Evolutionary conservation across 2,888 invertebrate genomes (phyloP).

Genomic region (Eupithecia exiguata): DNA sequence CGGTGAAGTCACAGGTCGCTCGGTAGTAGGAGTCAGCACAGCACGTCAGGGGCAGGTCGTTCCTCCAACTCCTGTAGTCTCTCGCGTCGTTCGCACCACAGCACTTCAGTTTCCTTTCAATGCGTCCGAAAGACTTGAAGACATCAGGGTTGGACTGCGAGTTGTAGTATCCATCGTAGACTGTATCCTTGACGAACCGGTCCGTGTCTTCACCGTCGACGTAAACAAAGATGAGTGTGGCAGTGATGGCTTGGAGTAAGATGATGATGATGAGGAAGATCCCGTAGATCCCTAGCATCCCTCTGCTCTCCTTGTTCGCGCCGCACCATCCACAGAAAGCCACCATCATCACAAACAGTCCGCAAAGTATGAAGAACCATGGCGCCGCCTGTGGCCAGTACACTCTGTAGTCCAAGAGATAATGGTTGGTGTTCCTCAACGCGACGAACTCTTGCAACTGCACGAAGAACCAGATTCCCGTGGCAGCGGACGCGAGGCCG

Average conservation of each 20-base stretch:
- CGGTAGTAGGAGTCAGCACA: constrained; percentile 76
- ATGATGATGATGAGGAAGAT: constrained; percentile 71
- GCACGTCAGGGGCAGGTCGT: constrained; percentile 75
- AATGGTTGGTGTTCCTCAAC: constrained; percentile 76
- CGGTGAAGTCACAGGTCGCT: constrained; percentile 76
- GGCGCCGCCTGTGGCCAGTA: constrained; percentile 81
- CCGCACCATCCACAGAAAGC: constrained; percentile 79
- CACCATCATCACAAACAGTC: constrained; percentile 71
- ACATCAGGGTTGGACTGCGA: constrained; percentile 76
- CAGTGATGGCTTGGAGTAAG: constrained; percentile 69
- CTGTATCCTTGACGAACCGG: constrained; percentile 76
- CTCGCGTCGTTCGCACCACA: constrained; percentile 79
- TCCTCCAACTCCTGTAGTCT: constrained; percentile 78
- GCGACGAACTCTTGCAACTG: constrained; percentile 75
- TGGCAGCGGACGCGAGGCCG: constrained; percentile 73
- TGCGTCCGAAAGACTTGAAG: constrained; percentile 72
- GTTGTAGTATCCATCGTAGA: constrained; percentile 80
- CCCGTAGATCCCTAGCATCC: constrained; percentile 72
- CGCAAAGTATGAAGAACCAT: constrained; percentile 78
- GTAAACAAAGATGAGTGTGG: constrained; percentile 75
- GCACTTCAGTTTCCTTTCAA: constrained; percentile 75
- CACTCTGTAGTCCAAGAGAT: constrained; percentile 74
- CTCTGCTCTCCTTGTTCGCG: constrained; percentile 70
- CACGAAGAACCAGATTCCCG: constrained; percentile 80
- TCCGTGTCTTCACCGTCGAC: constrained; percentile 79